These are phyloP conservation scores for Chlorospingus flavigularis DNA, from an alignment of 2,797 vertebrate species.

Conservation along the genomic window DNA sequence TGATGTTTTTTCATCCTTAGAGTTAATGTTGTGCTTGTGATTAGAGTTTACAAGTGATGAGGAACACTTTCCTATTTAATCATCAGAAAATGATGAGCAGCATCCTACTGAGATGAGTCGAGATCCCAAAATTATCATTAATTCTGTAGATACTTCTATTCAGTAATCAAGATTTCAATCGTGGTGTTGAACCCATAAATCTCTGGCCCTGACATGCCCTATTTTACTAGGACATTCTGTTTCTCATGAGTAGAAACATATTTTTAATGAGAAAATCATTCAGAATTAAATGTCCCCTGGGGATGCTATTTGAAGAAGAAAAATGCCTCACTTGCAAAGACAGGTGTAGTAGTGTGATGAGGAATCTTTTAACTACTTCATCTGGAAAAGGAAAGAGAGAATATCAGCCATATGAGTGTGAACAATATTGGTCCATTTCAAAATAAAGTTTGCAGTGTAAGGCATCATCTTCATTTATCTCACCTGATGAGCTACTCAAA, in stretches of 20 bases:
- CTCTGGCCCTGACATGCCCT: neutral
- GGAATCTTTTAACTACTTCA: neutral
- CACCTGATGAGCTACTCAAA: neutral
- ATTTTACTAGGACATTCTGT: constrained; percentile 16
- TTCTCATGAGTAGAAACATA: neutral
- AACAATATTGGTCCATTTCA: neutral
- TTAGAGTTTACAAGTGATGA: neutral
- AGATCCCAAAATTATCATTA: neutral
- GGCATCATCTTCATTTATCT: neutral
- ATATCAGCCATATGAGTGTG: neutral
- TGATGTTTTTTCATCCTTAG: neutral
- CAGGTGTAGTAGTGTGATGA: constrained; percentile 1
- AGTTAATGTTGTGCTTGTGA: neutral
- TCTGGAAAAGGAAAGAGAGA: neutral
- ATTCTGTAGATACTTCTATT: neutral
- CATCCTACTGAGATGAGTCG: neutral
- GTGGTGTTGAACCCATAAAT: neutral
- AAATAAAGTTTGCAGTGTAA: neutral
- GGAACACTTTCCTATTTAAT: neutral
- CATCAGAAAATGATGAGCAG: neutral
- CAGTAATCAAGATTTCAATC: neutral
- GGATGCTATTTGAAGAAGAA: constrained; percentile 9
- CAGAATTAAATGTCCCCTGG: constrained; percentile 34
- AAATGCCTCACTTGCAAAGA: constrained; percentile 24
- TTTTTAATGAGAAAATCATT: constrained; percentile 49